These are phyloP conservation scores for Venusia cambrica DNA, from an alignment of 2,888 invertebrate species.

Conservation along the genomic window DNA sequence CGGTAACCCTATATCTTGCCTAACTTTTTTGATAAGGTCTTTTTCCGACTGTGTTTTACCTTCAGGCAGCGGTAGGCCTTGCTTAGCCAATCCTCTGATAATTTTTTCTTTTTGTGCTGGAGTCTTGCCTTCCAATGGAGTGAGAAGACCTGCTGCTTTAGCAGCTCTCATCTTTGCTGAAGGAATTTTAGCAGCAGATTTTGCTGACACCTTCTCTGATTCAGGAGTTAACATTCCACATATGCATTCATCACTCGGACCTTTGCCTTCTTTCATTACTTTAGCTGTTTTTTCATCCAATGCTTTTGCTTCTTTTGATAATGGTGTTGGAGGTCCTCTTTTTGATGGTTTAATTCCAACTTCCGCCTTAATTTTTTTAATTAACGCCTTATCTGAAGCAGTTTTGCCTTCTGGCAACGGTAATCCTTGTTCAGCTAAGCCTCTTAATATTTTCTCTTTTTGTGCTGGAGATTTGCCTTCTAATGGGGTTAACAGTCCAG, in stretches of 20 bases:
- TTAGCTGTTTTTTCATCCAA: no score
- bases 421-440: conserved; percentile 25
- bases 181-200: conserved; percentile 6
- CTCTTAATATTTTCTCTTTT: conserved; percentile 33
- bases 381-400: no score
- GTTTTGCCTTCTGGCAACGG: conserved; percentile 30
- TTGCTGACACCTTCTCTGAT: no score
- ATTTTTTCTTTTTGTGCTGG: conserved; percentile 32
- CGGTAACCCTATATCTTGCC: conserved; percentile 36
- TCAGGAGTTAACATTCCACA: no score
- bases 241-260: no score
- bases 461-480: conserved; percentile 31
- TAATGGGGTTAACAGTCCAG: conserved; percentile 32
- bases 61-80: conserved; percentile 37
- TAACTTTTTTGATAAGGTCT: conserved; percentile 32
- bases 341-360: no score
- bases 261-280: no score
- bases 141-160: conserved; percentile 33
- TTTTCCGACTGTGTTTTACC: conserved; percentile 36
- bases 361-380: no score
- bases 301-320: no score
- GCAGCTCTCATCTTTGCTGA: conserved; percentile 36
- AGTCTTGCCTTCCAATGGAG: conserved; percentile 34
- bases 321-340: no score
- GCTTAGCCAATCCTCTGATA: conserved; percentile 27